Percentiles rank a stretch among this genome's conserved stretches.
Conservation (phyloP, 2,888 invertebrate genomes). For the Hydroisotoma schaefferi region DNA sequence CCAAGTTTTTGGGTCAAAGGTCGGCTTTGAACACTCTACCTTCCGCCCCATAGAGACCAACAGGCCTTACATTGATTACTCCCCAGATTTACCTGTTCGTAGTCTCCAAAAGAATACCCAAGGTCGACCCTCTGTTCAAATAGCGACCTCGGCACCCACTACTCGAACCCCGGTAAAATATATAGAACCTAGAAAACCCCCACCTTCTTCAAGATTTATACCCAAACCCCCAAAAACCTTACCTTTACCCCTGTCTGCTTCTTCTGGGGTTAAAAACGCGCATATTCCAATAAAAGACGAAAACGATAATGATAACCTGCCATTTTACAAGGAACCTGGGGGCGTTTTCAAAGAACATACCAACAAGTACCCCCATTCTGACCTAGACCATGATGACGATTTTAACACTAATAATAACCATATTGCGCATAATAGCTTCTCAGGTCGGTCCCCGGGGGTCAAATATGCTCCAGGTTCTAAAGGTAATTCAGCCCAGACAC, state of each 20-base stretch:
- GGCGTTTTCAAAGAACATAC: constrained; percentile 41
- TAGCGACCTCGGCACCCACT: constrained; percentile 16
- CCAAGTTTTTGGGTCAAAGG: constrained; percentile 42
- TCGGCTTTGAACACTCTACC: constrained; percentile 17
- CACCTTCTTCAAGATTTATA: neutral
- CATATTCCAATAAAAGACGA: constrained; percentile 10
- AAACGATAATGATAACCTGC: constrained; percentile 39
- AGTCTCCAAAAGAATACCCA: constrained; percentile 11
- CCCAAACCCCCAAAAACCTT: constrained; percentile 5
- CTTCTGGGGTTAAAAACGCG: constrained; percentile 34
- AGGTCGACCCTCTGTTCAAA: constrained; percentile 10
- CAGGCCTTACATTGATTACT: neutral
- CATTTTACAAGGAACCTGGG: constrained; percentile 47
- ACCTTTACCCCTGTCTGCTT: constrained; percentile 23
- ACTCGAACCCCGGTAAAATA: constrained; percentile 13
- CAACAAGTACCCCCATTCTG: neutral
- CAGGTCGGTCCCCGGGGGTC: constrained; percentile 10
- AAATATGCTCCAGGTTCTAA: constrained; percentile 44
- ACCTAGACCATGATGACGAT: neutral
- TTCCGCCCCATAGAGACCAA: neutral
- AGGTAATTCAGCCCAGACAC: constrained; percentile 20
- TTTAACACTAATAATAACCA: constrained; percentile 6
- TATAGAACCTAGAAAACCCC: constrained; percentile 14
- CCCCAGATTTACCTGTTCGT: constrained; percentile 21
- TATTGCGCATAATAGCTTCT: constrained; percentile 1